Percentiles rank a stretch among this genome's conserved stretches.
phyloP scores from a whole-genome alignment of 2,113 vertebrate species.

The Atherinomorus stipes region DNA sequence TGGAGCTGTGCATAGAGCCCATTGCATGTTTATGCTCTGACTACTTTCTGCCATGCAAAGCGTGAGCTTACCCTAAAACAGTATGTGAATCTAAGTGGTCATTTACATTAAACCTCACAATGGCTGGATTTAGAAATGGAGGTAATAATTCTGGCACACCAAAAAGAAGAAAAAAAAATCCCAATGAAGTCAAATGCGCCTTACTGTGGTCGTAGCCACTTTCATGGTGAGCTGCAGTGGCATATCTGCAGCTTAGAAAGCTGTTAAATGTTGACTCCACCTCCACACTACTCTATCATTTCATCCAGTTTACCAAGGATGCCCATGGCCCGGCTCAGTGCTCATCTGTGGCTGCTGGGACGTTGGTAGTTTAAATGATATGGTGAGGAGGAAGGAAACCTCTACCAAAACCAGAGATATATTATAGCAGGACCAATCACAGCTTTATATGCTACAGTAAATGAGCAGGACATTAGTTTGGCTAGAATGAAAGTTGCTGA shows the following conservation, averaged over 20 bases:
- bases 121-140: conserved; percentile 60
- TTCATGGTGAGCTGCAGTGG: conserved; percentile 60
- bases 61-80: conserved; percentile 14
- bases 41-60: conserved; percentile 32
- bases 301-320: conserved; percentile 60
- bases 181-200: conserved; percentile 52
- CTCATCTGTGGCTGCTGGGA: conserved; percentile 52
- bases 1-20: no score
- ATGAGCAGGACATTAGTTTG: neutral
- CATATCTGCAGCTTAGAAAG: conserved; percentile 57
- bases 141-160: conserved; percentile 61
- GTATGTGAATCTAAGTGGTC: conserved; percentile 48
- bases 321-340: conserved; percentile 36
- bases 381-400: conserved; percentile 1
- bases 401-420: conserved; percentile 31
- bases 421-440: neutral
- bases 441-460: neutral
- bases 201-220: conserved; percentile 62
- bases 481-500: neutral
- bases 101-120: conserved; percentile 70
- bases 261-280: conserved; percentile 68
- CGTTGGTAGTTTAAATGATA: conserved; percentile 43
- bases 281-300: conserved; percentile 71
- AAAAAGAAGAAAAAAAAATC: conserved; percentile 16
- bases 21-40: conserved; percentile 61